Percentiles rank a stretch among this genome's conserved stretches.
These are phyloP conservation scores for Alloplasta piceator DNA, from an alignment of 2,888 invertebrate species.

Conservation along the genomic window DNA sequence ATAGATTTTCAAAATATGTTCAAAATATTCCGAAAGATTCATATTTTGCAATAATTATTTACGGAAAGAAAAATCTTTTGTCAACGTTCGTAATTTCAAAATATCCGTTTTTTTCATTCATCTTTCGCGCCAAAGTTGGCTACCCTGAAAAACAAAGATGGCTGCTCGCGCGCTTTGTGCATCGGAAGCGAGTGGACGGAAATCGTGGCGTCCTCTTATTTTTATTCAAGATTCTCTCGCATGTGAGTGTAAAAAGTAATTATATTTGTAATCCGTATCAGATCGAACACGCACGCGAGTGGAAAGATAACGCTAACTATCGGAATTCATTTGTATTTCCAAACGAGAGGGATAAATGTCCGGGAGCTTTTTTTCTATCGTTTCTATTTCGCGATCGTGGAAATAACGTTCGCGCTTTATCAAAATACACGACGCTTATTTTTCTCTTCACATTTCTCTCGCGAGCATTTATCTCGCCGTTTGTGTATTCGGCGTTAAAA, in stretches of 20 bases:
- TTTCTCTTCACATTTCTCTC: neutral
- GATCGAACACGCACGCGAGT: slow-evolving; percentile 38
- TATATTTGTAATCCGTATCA: slow-evolving; percentile 15
- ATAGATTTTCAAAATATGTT: too few relatives aligned
- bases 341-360: neutral
- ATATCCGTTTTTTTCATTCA: neutral
- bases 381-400: slow-evolving; percentile 11
- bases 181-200: neutral
- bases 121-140: neutral
- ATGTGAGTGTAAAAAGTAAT: neutral
- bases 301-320: slow-evolving; percentile 32
- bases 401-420: slow-evolving; percentile 9
- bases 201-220: neutral
- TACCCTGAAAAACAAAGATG: neutral
- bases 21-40: too few relatives aligned
- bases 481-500: neutral
- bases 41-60: too few relatives aligned
- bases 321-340: neutral
- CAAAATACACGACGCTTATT: too few relatives aligned
- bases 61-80: too few relatives aligned
- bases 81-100: too few relatives aligned
- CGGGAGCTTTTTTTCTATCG: neutral
- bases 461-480: neutral
- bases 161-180: neutral
- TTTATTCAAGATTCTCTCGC: neutral